A percentile compares a stretch with the other conserved stretches of the same genome.
These are phyloP conservation scores for Crocodylus rhombifer DNA, from an alignment of 2,797 vertebrate species.

Conservation along the genomic window DNA sequence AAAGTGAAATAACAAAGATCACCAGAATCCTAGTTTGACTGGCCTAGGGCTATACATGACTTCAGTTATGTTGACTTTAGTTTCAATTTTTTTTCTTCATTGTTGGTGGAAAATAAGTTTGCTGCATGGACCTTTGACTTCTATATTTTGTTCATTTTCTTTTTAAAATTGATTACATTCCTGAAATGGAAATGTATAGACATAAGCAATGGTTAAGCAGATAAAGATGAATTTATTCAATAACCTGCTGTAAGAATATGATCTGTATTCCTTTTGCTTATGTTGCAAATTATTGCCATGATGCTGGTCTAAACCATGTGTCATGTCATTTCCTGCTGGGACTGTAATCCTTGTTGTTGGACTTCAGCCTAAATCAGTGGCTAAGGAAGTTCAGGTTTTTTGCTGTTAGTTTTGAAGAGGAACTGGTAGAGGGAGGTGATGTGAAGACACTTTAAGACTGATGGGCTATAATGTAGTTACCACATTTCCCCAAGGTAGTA, in stretches of 20 bases:
- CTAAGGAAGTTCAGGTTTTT: background rate
- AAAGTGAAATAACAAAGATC: background rate
- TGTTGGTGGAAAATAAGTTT: background rate
- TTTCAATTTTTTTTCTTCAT: background rate
- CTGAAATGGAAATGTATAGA: rapidly evolving
- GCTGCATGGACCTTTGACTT: background rate
- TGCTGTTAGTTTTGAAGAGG: background rate
- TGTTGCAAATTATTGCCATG: background rate
- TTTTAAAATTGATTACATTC: rapidly evolving
- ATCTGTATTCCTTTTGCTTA: background rate
- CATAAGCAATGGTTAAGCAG: rapidly evolving
- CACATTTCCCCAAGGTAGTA: rapidly evolving
- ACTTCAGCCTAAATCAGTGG: background rate
- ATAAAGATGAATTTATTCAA: rapidly evolving
- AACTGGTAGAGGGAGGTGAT: rapidly evolving
- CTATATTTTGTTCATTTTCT: rapidly evolving
- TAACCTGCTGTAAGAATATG: background rate
- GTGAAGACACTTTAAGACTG: background rate
- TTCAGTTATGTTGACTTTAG: background rate
- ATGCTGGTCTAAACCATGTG: background rate
- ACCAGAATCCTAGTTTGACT: background rate
- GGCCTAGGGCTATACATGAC: background rate
- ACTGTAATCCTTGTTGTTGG: background rate
- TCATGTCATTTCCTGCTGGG: background rate
- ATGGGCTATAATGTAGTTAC: rapidly evolving